Evolutionary conservation across 2,888 invertebrate genomes (phyloP).

Genomic region (Cordylochernes scorpioides): DNA sequence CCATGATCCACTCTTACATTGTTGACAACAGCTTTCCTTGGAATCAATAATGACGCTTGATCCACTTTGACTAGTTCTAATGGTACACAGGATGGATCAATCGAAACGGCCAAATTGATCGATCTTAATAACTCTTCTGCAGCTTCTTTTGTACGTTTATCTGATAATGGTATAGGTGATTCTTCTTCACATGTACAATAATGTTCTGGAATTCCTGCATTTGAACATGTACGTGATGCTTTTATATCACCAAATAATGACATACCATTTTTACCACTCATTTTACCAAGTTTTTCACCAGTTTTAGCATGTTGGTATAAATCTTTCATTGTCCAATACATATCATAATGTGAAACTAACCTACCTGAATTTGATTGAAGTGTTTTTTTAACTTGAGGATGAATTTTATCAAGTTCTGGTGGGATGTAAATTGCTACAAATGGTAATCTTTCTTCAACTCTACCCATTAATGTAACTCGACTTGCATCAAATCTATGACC

Average conservation of each 20-base stretch:
- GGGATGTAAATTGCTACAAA: conserved; percentile 32
- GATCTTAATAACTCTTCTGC: too few relatives aligned
- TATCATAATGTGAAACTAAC: conserved; percentile 53
- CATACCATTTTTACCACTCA: conserved; percentile 2
- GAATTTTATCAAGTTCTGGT: conserved; percentile 35
- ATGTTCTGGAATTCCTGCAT: conserved; percentile 8
- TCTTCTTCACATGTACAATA: conserved; percentile 9
- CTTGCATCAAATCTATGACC: conserved; percentile 21
- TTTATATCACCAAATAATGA: conserved; percentile 4
- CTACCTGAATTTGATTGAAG: conserved; percentile 34
- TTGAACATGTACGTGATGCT: conserved; percentile 5
- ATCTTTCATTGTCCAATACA: conserved; percentile 26
- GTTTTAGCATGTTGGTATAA: conserved; percentile 2
- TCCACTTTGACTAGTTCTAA: too few relatives aligned
- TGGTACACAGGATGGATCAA: too few relatives aligned
- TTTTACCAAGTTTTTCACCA: conserved; percentile 1
- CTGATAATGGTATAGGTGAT: conserved; percentile 2
- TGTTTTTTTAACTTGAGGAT: conserved; percentile 34
- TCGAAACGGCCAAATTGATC: too few relatives aligned
- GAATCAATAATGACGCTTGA: too few relatives aligned
- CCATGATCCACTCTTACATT: too few relatives aligned
- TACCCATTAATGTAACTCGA: conserved; percentile 20
- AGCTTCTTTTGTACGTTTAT: too few relatives aligned
- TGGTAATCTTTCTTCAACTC: conserved; percentile 22
- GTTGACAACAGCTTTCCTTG: too few relatives aligned